phyloP scores from a whole-genome alignment of 2,113 vertebrate species.

The Tychaedon coryphoeus region DNA sequence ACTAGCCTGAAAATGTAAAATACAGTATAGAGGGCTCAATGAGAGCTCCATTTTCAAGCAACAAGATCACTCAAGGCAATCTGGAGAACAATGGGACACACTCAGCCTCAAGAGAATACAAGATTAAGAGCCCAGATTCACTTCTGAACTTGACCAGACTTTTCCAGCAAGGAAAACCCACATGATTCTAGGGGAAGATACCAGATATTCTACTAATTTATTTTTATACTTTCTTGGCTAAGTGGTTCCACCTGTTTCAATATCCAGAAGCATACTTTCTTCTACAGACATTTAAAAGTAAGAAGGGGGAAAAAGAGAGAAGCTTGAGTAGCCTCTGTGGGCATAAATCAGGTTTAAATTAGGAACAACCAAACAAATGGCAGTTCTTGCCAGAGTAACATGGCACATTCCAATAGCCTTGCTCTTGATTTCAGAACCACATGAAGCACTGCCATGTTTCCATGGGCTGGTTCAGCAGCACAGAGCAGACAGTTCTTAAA shows the following conservation, averaged over 20 bases:
- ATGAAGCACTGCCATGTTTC: slow-evolving; percentile 20
- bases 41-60: neutral
- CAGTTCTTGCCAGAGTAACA: neutral
- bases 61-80: neutral
- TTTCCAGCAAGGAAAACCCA: neutral
- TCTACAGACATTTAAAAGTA: neutral
- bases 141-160: neutral
- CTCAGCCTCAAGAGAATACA: neutral
- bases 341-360: neutral
- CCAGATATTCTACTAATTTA: neutral
- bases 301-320: rapidly evolving
- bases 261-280: neutral
- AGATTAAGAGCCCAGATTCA: neutral
- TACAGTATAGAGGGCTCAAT: rapidly evolving
- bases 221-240: neutral
- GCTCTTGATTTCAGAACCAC: neutral
- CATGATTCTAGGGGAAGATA: neutral
- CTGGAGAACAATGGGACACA: neutral
- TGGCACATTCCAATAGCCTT: neutral
- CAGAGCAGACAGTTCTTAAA: neutral
- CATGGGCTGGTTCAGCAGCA: neutral
- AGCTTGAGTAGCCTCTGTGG: neutral
- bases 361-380: neutral
- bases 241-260: neutral
- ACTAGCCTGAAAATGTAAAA: neutral